Percentiles rank a stretch among this genome's conserved stretches.
These are phyloP conservation scores for Dimorphilus gyrociliatus DNA, from an alignment of 2,888 invertebrate species.

Conservation along the genomic window DNA sequence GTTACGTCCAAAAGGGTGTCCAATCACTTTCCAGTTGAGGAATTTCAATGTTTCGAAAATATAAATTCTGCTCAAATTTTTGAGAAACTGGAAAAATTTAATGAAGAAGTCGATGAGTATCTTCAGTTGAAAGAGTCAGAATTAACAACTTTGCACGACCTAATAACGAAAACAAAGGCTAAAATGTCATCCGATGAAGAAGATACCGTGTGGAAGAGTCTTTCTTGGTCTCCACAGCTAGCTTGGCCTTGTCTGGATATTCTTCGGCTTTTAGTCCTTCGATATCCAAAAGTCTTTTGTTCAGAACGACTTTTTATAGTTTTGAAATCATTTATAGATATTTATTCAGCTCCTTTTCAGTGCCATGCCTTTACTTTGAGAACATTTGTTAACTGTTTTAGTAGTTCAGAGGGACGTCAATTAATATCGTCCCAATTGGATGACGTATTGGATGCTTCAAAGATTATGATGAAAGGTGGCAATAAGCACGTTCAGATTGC, in stretches of 20 bases:
- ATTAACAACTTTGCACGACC: conserved; percentile 39
- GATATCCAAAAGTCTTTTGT: too few relatives aligned
- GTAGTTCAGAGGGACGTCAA: conserved; percentile 41
- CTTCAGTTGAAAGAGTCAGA: conserved; percentile 43
- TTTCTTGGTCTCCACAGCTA: conserved; percentile 60
- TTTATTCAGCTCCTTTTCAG: too few relatives aligned
- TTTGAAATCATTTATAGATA: too few relatives aligned
- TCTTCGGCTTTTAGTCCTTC: conserved; percentile 61
- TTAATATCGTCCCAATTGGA: conserved; percentile 18
- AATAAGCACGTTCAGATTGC: conserved; percentile 49
- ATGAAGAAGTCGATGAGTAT: conserved; percentile 22
- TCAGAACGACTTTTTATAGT: too few relatives aligned
- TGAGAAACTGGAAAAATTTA: conserved; percentile 29
- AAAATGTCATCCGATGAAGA: conserved; percentile 42
- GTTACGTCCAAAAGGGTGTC: too few relatives aligned
- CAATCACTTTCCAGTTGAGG: too few relatives aligned
- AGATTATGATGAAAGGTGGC: conserved; percentile 12
- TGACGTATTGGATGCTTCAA: conserved; percentile 15
- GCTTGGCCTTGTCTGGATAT: conserved; percentile 50
- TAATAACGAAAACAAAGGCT: conserved; percentile 23
- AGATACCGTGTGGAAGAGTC: conserved; percentile 45
- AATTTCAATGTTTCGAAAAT: too few relatives aligned
- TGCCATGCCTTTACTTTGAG: conserved; percentile 41
- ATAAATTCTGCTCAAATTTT: too few relatives aligned
- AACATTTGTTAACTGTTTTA: conserved; percentile 61